Evolutionary conservation across 2,888 invertebrate genomes (phyloP), one percentile per base, ranked within the genome.

Genomic region (Atethmia centrago): DNA sequence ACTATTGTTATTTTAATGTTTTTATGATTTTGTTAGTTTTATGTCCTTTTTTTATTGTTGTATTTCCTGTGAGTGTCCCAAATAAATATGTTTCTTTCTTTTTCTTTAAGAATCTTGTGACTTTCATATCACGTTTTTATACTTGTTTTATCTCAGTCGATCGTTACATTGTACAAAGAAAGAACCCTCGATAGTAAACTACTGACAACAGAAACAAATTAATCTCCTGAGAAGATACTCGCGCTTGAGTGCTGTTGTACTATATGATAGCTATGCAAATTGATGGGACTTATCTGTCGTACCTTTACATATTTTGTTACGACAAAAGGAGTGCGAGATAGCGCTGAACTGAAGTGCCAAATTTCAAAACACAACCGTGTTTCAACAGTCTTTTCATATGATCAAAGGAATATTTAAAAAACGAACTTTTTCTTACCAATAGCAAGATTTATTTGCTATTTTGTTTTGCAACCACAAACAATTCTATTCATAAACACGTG

Each of bases 201-300:
- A 64, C 36, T 61, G 67, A 77, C 45, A 72, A 82, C 25, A 71
- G 59, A 67, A 53, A 63, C 56, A 70, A 70, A 79, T 82, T 80
- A 82, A 80, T 78, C 72, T 72, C 58, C 9, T 65, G 12, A 63
- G 25, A 61, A 36, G 47, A 66, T 58, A 63, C n/a, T 59, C 10
- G 28, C 59, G 14, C 53, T 76, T 25, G 12, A 70, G 70, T 45
- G 16, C 28, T 51, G 16, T 55, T 71, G 21, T 47, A 62, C 9
- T 53, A 19, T 63, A 40, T n/a, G 47, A 58, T 45, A 45, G 51
- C 53, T 55, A 63, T 28, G 71, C 28, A 36, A 71, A 63, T 58
- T 77, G 40, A 64, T 25, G 31, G 8, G 10, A 56, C 61, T 58
- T 66, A 58, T 40, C 45, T 47, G 14, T n/a, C 28, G 8, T 31